phyloP scores from a whole-genome alignment of 2,888 invertebrate genomes.

The Rhagium mordax region DNA sequence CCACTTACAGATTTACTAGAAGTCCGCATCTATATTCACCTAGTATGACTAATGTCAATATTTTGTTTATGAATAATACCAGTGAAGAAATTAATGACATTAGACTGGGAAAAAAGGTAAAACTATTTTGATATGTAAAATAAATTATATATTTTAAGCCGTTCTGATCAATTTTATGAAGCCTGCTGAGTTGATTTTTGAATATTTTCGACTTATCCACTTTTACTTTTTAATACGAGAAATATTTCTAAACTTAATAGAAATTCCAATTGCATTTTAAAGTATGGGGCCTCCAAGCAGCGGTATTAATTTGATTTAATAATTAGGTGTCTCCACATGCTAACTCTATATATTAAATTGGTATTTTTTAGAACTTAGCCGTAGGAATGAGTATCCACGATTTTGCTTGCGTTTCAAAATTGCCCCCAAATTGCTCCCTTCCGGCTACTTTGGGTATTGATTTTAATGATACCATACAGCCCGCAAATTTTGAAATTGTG shows the following conservation, averaged over 20 bases:
- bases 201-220: too few species aligned
- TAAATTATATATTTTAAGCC: too few species aligned
- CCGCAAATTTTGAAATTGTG: conserved; percentile 84
- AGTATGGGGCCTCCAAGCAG: too few species aligned
- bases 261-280: too few species aligned
- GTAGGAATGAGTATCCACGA: conserved; percentile 83
- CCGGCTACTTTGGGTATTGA: conserved; percentile 87
- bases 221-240: too few species aligned
- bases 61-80: conserved; percentile 84
- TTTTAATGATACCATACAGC: conserved; percentile 94
- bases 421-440: conserved; percentile 78
- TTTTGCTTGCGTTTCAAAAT: conserved; percentile 78
- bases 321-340: too few species aligned
- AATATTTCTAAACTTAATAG: too few species aligned
- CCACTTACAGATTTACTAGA: conserved; percentile 81
- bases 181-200: too few species aligned
- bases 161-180: too few species aligned
- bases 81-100: conserved; percentile 79
- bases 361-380: conserved; percentile 75
- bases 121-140: not conserved
- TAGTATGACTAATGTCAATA: conserved; percentile 86
- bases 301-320: too few species aligned
- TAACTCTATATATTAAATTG: too few species aligned
- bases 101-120: conserved; percentile 73
- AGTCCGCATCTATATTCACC: conserved; percentile 87